Evolutionary conservation across 1,140 invertebrate species (phyloP).

Genomic region (Camponotus vicinus): DNA sequence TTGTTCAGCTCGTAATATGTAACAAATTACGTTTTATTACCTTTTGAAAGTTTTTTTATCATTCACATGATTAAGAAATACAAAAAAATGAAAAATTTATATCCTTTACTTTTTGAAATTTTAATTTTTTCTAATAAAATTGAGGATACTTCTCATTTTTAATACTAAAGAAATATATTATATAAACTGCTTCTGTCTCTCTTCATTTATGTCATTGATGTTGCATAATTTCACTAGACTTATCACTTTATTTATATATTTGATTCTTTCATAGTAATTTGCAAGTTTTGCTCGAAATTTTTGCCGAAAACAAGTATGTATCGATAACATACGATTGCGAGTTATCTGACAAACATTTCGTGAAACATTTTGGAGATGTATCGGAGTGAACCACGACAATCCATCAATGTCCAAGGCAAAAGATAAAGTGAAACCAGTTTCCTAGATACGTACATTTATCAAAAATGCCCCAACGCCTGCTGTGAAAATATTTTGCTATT

Average conservation of each 20-base stretch:
- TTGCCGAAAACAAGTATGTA: constrained; percentile 24
- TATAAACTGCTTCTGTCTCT: neutral
- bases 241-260: neutral
- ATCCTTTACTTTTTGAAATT: neutral
- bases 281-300: neutral
- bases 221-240: neutral
- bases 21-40: neutral
- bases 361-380: constrained; percentile 50
- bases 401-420: constrained; percentile 61
- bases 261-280: neutral
- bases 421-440: constrained; percentile 64
- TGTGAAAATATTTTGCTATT: constrained; percentile 60
- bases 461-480: constrained; percentile 42
- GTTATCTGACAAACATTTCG: constrained; percentile 41
- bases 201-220: neutral
- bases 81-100: neutral
- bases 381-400: constrained; percentile 53
- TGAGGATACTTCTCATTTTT: neutral
- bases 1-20: neutral
- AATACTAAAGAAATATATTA: neutral
- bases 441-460: constrained; percentile 55
- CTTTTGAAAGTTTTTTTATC: neutral
- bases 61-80: neutral
- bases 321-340: constrained; percentile 56
- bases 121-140: neutral